These are phyloP conservation scores for Aspidoscelis tigris DNA, from an alignment of 2,113 vertebrate genomes.

Conservation along the genomic window DNA sequence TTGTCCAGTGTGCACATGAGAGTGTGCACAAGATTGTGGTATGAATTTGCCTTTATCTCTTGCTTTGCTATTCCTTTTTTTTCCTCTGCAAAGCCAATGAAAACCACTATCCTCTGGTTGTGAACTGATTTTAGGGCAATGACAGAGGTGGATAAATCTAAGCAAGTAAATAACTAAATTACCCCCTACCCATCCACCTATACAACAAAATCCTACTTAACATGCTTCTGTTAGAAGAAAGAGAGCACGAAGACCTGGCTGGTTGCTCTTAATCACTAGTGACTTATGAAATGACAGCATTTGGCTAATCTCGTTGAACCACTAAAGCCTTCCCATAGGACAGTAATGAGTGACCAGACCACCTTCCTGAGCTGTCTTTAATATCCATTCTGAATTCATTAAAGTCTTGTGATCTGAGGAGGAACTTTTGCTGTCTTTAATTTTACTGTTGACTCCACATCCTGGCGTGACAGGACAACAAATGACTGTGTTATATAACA, in stretches of 20 bases:
- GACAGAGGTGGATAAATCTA: neutral
- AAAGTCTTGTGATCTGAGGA: slow-evolving; percentile 39
- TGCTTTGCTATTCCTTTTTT: neutral
- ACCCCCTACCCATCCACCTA: neutral
- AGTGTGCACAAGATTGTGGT: neutral
- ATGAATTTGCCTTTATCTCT: neutral
- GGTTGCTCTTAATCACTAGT: slow-evolving; percentile 65
- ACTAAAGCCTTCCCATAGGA: slow-evolving; percentile 60
- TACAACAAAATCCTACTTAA: slow-evolving; percentile 18
- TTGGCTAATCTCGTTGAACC: slow-evolving; percentile 54
- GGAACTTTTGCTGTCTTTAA: slow-evolving; percentile 52
- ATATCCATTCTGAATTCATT: slow-evolving; percentile 32
- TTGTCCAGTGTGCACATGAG: too few relatives aligned
- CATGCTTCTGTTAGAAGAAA: slow-evolving; percentile 30
- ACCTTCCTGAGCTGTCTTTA: slow-evolving; percentile 51
- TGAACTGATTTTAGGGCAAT: too few relatives aligned
- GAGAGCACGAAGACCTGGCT: slow-evolving; percentile 44
- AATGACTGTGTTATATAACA: slow-evolving; percentile 10
- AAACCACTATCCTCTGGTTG: neutral
- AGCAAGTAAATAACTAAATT: neutral
- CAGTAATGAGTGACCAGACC: slow-evolving; percentile 51
- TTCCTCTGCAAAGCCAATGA: neutral
- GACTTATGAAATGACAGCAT: slow-evolving; percentile 61
- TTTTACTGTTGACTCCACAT: slow-evolving; percentile 45
- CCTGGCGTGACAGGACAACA: slow-evolving; percentile 45